These are phyloP conservation scores for Bhutanitis thaidina DNA, from an alignment of 2,888 invertebrate genomes.

Conservation along the genomic window DNA sequence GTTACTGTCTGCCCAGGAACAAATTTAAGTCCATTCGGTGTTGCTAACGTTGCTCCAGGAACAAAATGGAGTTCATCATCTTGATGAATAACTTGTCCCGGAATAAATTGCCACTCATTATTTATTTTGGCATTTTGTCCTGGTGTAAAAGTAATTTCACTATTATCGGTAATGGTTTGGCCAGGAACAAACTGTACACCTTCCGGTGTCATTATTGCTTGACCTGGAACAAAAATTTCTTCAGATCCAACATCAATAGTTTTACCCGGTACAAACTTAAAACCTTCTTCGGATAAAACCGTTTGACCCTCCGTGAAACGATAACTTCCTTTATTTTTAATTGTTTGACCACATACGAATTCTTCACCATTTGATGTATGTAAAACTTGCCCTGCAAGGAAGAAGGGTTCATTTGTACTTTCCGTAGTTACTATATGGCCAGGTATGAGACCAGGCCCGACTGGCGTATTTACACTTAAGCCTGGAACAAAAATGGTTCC, in stretches of 20 bases:
- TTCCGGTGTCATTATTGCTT: slow-evolving; percentile 79
- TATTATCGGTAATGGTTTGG: slow-evolving; percentile 76
- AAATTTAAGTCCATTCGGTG: slow-evolving; percentile 82
- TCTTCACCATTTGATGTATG: slow-evolving; percentile 77
- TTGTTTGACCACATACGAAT: slow-evolving; percentile 83
- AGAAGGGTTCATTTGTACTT: slow-evolving; percentile 80
- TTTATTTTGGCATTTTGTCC: slow-evolving; percentile 80
- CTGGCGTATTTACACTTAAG: slow-evolving; percentile 83
- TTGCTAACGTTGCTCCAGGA: slow-evolving; percentile 82
- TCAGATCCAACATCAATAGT: slow-evolving; percentile 67
- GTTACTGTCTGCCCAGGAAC: slow-evolving; percentile 82
- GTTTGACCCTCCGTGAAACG: slow-evolving; percentile 83
- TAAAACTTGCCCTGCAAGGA: slow-evolving; percentile 85
- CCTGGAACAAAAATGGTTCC: slow-evolving; percentile 87
- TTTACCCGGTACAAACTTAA: slow-evolving; percentile 82
- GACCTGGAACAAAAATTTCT: slow-evolving; percentile 81
- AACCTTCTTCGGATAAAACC: slow-evolving; percentile 80
- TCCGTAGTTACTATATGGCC: slow-evolving; percentile 84
- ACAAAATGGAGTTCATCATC: slow-evolving; percentile 79
- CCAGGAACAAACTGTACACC: slow-evolving; percentile 83
- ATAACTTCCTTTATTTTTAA: slow-evolving; percentile 73
- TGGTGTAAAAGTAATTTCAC: slow-evolving; percentile 79
- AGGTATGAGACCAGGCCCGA: slow-evolving; percentile 85
- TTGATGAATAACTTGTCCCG: slow-evolving; percentile 81
- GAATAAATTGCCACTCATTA: slow-evolving; percentile 82